Conservation (phyloP, 1,140 invertebrate species). For the Hypsibius dujardini region DNA sequence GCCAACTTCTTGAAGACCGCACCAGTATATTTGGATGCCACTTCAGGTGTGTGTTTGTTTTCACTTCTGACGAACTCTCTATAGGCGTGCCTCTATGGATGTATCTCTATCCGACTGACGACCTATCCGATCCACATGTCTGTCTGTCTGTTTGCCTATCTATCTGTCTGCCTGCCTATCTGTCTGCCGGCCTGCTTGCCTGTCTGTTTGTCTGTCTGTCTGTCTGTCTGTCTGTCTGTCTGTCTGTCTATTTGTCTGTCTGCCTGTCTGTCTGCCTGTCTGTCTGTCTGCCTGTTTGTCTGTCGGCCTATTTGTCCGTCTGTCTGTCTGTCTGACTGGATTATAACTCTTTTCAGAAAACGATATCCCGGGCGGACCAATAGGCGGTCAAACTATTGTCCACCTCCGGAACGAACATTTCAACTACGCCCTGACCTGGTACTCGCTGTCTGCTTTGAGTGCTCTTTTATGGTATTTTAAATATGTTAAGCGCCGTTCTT, state of each 20-base stretch:
- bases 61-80: no score
- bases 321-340: not conserved
- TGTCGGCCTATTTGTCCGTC: no score
- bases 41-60: not conserved
- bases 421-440: conserved; percentile 83
- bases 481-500: conserved; percentile 1
- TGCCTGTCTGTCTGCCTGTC: no score
- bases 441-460: conserved; percentile 23
- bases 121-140: no score
- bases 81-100: no score
- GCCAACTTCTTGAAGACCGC: not conserved
- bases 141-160: no score
- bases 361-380: conserved; percentile 47
- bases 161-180: no score
- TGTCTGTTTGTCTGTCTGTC: no score
- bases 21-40: not conserved
- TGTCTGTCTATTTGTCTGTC: no score
- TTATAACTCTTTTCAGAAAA: conserved; percentile 27
- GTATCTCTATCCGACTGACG: no score
- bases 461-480: not conserved
- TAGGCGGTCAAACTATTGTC: conserved; percentile 74
- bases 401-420: conserved; percentile 75
- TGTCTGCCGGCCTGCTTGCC: no score
- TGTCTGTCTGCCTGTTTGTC: no score
- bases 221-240: not conserved